Evolutionary conservation across 2,113 vertebrate species (phyloP).

Genomic region (Aspidoscelis tigris): DNA sequence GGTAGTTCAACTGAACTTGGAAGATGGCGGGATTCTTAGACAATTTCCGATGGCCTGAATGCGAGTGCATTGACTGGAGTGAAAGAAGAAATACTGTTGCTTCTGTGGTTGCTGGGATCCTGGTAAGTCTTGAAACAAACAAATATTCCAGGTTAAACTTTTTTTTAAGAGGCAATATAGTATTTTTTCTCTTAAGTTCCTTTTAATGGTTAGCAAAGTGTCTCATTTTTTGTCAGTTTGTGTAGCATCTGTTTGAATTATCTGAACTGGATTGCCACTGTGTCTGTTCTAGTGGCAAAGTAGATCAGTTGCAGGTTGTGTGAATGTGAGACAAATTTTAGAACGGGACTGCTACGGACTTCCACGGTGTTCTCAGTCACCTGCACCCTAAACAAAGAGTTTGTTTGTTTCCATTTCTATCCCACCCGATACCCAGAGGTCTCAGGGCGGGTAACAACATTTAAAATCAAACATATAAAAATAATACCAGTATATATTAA

Average conservation of each 20-base stretch:
- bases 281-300: neutral
- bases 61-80: conserved; percentile 90
- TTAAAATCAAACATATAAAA: too few species aligned
- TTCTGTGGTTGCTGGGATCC: conserved; percentile 83
- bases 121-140: conserved; percentile 77
- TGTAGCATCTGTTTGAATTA: neutral
- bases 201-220: neutral
- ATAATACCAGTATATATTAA: too few species aligned
- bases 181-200: neutral
- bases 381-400: too few species aligned
- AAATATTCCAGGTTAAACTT: neutral
- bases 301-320: neutral
- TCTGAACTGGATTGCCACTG: neutral
- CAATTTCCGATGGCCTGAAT: conserved; percentile 92
- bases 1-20: neutral
- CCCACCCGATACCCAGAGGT: too few species aligned
- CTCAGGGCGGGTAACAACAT: too few species aligned
- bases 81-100: conserved; percentile 88
- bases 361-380: too few species aligned
- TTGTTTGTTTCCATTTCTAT: too few species aligned
- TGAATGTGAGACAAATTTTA: too few species aligned
- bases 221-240: neutral
- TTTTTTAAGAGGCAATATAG: neutral
- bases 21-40: conserved; percentile 93
- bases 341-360: too few species aligned